phyloP scores from a whole-genome alignment of 1,140 invertebrate genomes.

The Ephestia elutella region DNA sequence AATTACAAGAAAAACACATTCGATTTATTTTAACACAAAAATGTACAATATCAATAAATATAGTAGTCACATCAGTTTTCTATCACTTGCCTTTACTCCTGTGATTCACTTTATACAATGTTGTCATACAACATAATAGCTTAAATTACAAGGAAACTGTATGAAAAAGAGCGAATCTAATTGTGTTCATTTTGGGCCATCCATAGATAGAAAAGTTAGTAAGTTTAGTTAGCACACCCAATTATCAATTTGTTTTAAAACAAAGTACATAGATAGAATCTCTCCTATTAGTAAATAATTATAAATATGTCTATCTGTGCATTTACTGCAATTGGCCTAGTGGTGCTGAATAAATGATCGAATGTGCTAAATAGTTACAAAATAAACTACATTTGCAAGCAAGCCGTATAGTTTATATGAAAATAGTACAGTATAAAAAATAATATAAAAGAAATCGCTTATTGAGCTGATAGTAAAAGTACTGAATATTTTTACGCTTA shows the following conservation, averaged over 20 bases:
- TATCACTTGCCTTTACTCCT: slow-evolving; percentile 52
- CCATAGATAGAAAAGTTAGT: slow-evolving; percentile 9
- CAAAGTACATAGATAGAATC: no score
- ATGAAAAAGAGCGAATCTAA: slow-evolving; percentile 8
- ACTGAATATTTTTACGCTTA: no score
- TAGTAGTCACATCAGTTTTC: slow-evolving; percentile 58
- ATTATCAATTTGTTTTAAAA: background rate
- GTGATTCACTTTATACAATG: slow-evolving; percentile 50
- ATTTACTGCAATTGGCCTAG: no score
- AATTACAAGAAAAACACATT: slow-evolving; percentile 40
- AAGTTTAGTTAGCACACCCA: background rate
- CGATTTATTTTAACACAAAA: slow-evolving; percentile 71
- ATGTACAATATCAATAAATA: slow-evolving; percentile 73
- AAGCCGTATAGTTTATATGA: no score
- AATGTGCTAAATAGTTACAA: no score
- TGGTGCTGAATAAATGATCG: no score
- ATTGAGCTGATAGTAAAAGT: no score
- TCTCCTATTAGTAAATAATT: no score
- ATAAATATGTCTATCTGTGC: no score
- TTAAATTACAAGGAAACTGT: slow-evolving; percentile 9
- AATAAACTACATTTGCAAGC: no score
- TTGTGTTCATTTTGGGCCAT: slow-evolving; percentile 24
- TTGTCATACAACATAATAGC: slow-evolving; percentile 53
- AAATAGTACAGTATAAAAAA: no score
- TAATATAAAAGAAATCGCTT: no score